Base-by-base conservation (phyloP, 2,113 vertebrate species). In the Accipiter cooperii region DNA sequence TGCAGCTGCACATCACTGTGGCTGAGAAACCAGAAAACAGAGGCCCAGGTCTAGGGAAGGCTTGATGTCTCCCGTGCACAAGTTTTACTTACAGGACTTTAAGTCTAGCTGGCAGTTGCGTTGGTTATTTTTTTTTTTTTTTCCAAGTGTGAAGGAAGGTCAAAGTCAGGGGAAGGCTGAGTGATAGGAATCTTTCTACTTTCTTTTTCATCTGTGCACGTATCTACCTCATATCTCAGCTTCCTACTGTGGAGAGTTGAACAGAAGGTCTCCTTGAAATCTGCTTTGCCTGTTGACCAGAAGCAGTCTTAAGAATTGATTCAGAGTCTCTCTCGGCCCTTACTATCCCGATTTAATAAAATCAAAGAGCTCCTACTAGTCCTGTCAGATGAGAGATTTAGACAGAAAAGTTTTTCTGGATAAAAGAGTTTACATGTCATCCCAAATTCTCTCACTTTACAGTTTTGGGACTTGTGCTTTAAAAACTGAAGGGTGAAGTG, bases 1-100 rank as follows among this genome's bases (percentile, higher is more conserved):
- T 92, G 92, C 92, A 97, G 97, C 95, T 97, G 96, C 90, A 90
- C 79, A 90, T 98, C 93, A 81, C 69, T 60, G 42, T 58, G 66
- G 74, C 94, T 96, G n/a, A 13, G 92, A 90, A 96, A 92, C 68
- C 29, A 46, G 85, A 75, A 87, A 85, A n/a, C 87, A 93, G 84
- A 96, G 74, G 83, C 83, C 36, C 75, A 33, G 65, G 68, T 80
- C 94, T 70, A 49, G 54, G 84, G 74, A 89, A 81, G 51, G 46
- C 44, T 65, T 33, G 25, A 9, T 90, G 60, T 51, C 70, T 79
- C 60, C 61, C 0, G 0, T 63, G 42, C 25, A 52, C 15, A 52
- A 60, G 29, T 29, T 96, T 92, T 87, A 22, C 55, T 79, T 54
- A 70, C 31, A 69, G 66, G 86, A 69, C 84, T 79, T 91, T 74